A percentile compares a stretch with the other conserved stretches of the same genome.
Conservation (phyloP, 2,797 vertebrate genomes). For the Sarcophilus harrisii region DNA sequence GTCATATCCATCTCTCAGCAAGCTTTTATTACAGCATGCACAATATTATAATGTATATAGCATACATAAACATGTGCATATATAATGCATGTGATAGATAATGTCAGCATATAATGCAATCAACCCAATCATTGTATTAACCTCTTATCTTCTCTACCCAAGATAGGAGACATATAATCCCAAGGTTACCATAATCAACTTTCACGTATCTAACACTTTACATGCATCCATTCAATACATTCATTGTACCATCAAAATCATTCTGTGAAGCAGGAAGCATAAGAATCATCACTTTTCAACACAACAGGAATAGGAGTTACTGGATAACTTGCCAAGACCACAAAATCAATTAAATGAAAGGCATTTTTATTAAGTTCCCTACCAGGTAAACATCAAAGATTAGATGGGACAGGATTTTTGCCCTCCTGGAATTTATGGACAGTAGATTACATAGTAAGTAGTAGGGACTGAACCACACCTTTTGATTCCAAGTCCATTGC, state of each 20-base stretch:
- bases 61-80: neutral
- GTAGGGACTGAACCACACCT: neutral
- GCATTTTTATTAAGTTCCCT: neutral
- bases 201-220: neutral
- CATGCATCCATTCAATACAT: neutral
- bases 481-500: neutral
- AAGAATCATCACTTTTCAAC: neutral
- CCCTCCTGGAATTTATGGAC: neutral
- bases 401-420: neutral
- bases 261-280: neutral
- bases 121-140: slow-evolving; percentile 31
- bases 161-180: slow-evolving; percentile 2
- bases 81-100: neutral
- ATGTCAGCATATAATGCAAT: neutral
- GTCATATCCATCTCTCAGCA: no score
- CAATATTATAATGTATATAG: neutral
- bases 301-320: neutral
- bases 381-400: neutral
- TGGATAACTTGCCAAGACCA: neutral
- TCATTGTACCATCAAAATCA: neutral
- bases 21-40: neutral
- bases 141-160: neutral
- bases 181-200: neutral
- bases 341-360: neutral
- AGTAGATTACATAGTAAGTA: neutral